phyloP scores from a whole-genome alignment of 2,888 invertebrate genomes.

The Ptychoptera contaminata region DNA sequence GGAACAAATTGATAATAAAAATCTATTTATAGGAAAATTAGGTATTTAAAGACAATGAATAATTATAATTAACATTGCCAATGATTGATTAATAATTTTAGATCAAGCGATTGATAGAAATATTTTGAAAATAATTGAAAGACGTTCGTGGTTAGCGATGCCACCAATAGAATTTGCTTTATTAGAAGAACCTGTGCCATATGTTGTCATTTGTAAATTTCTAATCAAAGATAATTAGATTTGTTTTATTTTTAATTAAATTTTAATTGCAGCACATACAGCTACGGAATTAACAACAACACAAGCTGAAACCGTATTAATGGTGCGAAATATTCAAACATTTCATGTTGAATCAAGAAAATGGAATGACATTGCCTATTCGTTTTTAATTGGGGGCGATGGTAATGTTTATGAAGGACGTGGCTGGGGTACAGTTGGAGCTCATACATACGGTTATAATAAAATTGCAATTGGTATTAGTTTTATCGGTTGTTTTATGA shows the following conservation, averaged over 20 bases:
- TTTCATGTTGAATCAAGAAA: conserved; percentile 35
- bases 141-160: conserved; percentile 34
- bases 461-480: conserved; percentile 33
- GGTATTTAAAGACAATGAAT: conserved; percentile 12
- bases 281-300: conserved; percentile 33
- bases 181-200: conserved; percentile 28
- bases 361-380: conserved; percentile 37
- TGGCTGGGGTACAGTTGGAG: conserved; percentile 38
- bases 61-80: background rate
- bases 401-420: conserved; percentile 40
- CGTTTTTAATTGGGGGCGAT: conserved; percentile 40
- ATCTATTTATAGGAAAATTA: conserved; percentile 19
- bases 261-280: conserved; percentile 29
- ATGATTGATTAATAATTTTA: conserved; percentile 7
- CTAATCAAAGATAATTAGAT: conserved; percentile 1
- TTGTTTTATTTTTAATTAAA: background rate
- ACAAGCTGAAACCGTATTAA: conserved; percentile 31
- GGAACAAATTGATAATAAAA: conserved; percentile 9
- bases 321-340: conserved; percentile 34
- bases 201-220: conserved; percentile 34
- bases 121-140: conserved; percentile 20
- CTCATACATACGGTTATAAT: conserved; percentile 38
- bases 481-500: conserved; percentile 37
- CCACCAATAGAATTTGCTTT: conserved; percentile 24
- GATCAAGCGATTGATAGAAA: conserved; percentile 20